Conservation (phyloP, 2,113 vertebrate genomes). For the Neogobius melanostomus region DNA sequence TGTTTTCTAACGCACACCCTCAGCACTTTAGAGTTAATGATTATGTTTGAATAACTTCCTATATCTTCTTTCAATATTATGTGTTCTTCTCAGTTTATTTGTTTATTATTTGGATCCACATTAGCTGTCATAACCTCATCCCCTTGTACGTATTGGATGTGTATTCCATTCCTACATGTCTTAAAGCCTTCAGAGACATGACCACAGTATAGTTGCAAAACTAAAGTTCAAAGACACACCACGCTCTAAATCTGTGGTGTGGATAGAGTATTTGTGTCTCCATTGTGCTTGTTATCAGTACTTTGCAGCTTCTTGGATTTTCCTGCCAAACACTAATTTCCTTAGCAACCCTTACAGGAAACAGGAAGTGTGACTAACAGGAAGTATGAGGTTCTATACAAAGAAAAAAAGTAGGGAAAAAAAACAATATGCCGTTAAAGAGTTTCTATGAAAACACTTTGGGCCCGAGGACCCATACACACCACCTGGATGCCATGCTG, state of each 20-base stretch:
- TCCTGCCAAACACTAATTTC: conserved; percentile 69
- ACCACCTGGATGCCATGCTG: conserved; percentile 40
- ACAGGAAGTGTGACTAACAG: conserved; percentile 63
- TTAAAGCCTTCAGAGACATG: background rate
- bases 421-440: conserved; percentile 31
- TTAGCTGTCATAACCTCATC: no score
- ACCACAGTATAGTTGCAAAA: background rate
- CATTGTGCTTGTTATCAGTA: conserved; percentile 57
- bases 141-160: background rate
- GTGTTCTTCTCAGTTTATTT: no score
- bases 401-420: conserved; percentile 18
- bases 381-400: conserved; percentile 53
- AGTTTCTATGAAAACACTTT: conserved; percentile 35
- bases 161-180: background rate
- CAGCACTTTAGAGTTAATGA: no score
- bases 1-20: no score
- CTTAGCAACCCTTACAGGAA: conserved; percentile 61
- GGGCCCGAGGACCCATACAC: conserved; percentile 4
- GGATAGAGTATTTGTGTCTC: conserved; percentile 10
- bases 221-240: background rate
- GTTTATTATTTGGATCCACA: no score
- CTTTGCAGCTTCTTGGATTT: conserved; percentile 57
- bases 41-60: no score
- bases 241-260: background rate
- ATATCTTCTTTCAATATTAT: no score